A percentile compares a stretch with the other conserved stretches of the same genome.
These are phyloP conservation scores for Chiroxiphia lanceolata DNA, from an alignment of 2,797 vertebrate species.

Conservation along the genomic window DNA sequence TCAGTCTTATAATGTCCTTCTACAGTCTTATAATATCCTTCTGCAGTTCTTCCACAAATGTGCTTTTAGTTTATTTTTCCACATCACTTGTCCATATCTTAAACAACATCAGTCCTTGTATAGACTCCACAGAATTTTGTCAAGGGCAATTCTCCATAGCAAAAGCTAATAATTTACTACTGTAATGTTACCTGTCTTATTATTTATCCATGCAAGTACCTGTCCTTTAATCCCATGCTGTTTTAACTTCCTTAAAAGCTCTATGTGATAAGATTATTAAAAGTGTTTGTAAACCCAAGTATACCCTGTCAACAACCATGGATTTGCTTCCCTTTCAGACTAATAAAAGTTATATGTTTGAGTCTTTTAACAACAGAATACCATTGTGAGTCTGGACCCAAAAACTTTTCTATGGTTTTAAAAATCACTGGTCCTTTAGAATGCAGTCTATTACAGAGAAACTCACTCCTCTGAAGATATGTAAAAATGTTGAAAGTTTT, in stretches of 20 bases:
- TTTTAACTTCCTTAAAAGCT: neutral
- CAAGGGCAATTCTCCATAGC: neutral
- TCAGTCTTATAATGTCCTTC: neutral
- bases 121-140: neutral
- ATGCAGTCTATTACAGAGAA: neutral
- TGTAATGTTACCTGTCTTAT: neutral
- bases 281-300: neutral
- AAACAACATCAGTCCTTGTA: neutral
- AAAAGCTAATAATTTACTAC: neutral
- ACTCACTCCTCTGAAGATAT: neutral
- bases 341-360: neutral
- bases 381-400: neutral
- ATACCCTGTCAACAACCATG: neutral
- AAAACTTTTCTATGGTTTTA: neutral
- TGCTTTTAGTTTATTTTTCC: neutral
- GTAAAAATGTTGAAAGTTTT: neutral
- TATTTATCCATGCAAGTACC: neutral
- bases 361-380: neutral
- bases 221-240: neutral
- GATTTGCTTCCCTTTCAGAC: neutral
- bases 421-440: neutral
- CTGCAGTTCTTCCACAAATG: neutral
- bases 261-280: neutral
- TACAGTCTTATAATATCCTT: neutral
- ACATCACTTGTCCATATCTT: neutral